These are phyloP conservation scores for Protobothrops mucrosquamatus DNA, from an alignment of 2,113 vertebrate species.

Conservation along the genomic window DNA sequence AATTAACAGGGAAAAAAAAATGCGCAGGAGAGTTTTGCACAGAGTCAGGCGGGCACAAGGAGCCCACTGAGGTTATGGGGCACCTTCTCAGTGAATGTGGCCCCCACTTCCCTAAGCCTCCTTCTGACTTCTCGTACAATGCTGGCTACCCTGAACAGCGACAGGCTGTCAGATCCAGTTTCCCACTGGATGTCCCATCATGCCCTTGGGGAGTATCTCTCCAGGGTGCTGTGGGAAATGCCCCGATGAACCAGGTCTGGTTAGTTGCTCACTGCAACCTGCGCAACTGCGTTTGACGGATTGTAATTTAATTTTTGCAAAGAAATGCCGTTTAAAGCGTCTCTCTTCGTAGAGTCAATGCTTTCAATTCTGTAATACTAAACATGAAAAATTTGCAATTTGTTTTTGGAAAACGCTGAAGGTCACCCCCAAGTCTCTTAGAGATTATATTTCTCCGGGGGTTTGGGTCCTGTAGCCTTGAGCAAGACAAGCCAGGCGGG, in stretches of 20 bases:
- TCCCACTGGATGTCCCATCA: background rate
- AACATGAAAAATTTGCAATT: background rate
- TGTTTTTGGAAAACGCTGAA: background rate
- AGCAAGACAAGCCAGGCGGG: background rate
- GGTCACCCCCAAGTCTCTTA: background rate
- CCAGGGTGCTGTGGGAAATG: background rate
- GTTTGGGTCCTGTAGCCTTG: background rate
- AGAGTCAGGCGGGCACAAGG: background rate
- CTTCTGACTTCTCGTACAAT: background rate
- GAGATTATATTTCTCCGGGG: background rate
- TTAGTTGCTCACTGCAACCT: background rate
- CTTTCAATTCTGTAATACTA: background rate
- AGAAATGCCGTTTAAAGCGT: background rate
- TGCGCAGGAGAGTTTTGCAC: background rate
- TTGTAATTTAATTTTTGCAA: background rate
- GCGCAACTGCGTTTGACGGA: background rate
- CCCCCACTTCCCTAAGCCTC: background rate
- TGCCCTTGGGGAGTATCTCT: background rate
- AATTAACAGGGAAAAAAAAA: background rate
- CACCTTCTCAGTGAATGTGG: background rate
- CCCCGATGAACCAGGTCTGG: background rate
- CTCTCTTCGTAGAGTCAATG: background rate
- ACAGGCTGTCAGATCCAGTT: background rate
- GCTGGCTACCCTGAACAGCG: background rate
- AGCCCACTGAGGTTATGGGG: background rate